Base-by-base conservation (phyloP, 2,888 invertebrate genomes). In the Diarsia brunnea region DNA sequence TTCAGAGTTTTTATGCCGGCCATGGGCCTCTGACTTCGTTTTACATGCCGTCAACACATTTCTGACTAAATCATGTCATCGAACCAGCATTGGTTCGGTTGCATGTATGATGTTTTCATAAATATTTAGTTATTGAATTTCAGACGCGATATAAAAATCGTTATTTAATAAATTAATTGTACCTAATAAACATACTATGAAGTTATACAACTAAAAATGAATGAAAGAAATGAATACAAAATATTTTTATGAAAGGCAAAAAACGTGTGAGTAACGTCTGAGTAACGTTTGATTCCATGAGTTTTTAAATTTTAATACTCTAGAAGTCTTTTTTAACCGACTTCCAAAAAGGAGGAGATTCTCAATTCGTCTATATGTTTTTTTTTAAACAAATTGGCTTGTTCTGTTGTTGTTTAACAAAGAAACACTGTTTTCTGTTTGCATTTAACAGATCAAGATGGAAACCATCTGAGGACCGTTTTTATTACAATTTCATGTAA, bases 401-500 rank as follows among this genome's bases (percentile, higher is more conserved):
- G 19, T 10, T 31, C 24, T 51, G 21, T 51, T 60, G 5, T 8
- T 63, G 4, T 43, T 43, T 60, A 12, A 31, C 21, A 71, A 68
- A 53, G 45, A 60, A 60, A 74, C 38, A 61, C 53, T 66, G 24
- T 70, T 19, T 45, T 4, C 71, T 79, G 75, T 79, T 84, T 70
- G 60, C 60, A 69, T 61, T 73, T 31, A 51, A 47, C 47, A 55
- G 61, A 69, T 65, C 61, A 45, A 69, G 45, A 61, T 75, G 38
- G 11, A 69, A 31, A 73, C 78, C n/a, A 58, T 43, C 12, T 24
- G 45, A 45, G 45, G 10, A 65, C 31, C 31, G 12, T 53, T 84
- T 73, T 74, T 72, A 72, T 83, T 77, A 24, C 47, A 77, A 81
- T 77, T 77, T 11, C 49, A 81, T 83, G 74, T 69, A 77, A 74